Evolutionary conservation across 2,113 vertebrate species (phyloP), one percentile per base, ranked within the genome.

Genomic region (Bujurquina vittata): DNA sequence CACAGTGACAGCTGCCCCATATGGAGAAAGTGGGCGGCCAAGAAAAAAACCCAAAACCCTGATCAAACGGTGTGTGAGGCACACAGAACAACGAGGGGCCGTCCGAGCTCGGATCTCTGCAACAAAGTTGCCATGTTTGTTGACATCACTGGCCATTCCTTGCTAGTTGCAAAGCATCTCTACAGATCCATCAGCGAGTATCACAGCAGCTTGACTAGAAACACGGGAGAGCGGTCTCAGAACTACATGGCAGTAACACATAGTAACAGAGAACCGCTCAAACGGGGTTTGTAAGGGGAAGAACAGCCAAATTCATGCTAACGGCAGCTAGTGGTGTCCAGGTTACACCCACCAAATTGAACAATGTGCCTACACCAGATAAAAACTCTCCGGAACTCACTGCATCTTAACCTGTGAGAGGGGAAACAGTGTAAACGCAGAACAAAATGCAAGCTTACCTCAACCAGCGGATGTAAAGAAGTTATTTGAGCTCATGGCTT

Each of bases 91-190:
- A 9, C 22, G 35, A 72, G 57, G 81, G 73, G 57, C 78, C 20
- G 35, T 81, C 59, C 78, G 60, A 72, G 46, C 40, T 55, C 37
- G 6, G 55, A 22, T 77, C 75, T 72, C 26, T 43, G 40, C 26
- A 31, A 67, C 8, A 80, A 87, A 93, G 87, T 89, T 92, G 89
- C 81, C 84, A 89, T 85, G 77, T 90, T 90, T 93, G 74, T 93
- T 92, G 90, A 87, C 87, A 92, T 89, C n/a, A 84, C 65, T 84
- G 87, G 85, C 85, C 12, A 78, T 37, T 23, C 40, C 20, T 4
- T 33, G 87, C 74, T 83, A 46, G 67, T 62, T 12, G 31, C 43
- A 62, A 43, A 62, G 20, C 33, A 46, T 43, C 15, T 4, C 52
- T 11, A 6, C 14, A 26, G 14, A 40, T 10, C 6, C 5, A 7